These are phyloP conservation scores for Allacma fusca DNA, from an alignment of 2,888 invertebrate genomes.

Conservation along the genomic window DNA sequence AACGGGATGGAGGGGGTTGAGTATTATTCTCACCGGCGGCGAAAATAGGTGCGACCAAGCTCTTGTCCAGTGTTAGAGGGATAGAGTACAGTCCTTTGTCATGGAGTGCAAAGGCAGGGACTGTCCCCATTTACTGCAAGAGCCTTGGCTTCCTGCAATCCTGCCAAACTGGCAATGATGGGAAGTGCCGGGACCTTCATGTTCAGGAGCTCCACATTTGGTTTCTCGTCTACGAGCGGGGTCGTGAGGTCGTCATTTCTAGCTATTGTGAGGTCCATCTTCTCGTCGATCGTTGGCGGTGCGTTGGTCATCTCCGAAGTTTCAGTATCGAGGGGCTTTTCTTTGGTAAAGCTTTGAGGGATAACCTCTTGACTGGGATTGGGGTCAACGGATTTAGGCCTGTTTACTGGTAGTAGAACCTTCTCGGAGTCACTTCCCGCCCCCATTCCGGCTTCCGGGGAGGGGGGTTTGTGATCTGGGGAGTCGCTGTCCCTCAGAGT, in stretches of 20 bases:
- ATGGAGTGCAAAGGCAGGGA: conserved; percentile 90
- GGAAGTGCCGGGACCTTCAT: background rate
- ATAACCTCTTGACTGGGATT: background rate
- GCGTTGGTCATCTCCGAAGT: background rate
- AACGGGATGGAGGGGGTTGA: conserved; percentile 78
- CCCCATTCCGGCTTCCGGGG: background rate
- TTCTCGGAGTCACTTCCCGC: background rate
- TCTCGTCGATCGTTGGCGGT: background rate
- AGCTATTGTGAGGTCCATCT: background rate
- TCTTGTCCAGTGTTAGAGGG: conserved; percentile 81
- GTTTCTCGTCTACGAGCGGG: conserved; percentile 29
- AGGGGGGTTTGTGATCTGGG: background rate
- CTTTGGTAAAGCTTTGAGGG: background rate
- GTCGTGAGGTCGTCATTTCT: background rate
- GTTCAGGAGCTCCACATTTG: background rate
- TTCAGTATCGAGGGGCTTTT: background rate
- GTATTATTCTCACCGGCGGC: conserved; percentile 67
- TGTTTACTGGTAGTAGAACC: background rate
- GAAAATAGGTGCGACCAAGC: conserved; percentile 75
- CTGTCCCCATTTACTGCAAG: conserved; percentile 61
- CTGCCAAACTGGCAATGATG: conserved; percentile 23
- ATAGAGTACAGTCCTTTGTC: conserved; percentile 89
- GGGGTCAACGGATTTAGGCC: background rate
- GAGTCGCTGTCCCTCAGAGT: conserved; percentile 14
- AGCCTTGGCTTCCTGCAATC: conserved; percentile 17